phyloP scores from a whole-genome alignment of 2,113 vertebrate species.

The Brachypodius melanocephalos region DNA sequence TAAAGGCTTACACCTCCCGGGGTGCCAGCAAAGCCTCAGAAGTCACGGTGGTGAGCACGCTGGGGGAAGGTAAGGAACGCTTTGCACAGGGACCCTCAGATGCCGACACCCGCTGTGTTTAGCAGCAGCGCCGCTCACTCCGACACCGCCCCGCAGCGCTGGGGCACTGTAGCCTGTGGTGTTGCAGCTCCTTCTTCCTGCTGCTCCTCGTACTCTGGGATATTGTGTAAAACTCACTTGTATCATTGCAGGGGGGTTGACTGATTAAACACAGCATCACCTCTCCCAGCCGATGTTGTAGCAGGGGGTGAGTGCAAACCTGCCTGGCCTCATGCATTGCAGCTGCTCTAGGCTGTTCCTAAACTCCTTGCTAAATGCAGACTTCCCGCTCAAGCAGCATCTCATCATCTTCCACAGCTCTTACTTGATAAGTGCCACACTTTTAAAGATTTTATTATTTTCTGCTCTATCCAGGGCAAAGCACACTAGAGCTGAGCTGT shows the following conservation, averaged over 20 bases:
- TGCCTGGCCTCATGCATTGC: neutral
- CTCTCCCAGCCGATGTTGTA: neutral
- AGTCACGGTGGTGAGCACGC: conserved; percentile 82
- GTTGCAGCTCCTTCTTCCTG: neutral
- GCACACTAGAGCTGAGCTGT: neutral
- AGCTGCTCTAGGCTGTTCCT: conserved; percentile 9
- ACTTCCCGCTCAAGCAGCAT: neutral
- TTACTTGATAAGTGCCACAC: neutral
- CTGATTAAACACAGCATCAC: neutral
- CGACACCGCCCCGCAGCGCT: accelerated
- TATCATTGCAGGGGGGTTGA: neutral
- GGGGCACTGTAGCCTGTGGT: neutral
- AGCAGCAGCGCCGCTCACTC: neutral
- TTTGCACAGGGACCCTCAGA: neutral
- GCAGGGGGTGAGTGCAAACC: neutral
- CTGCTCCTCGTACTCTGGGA: neutral
- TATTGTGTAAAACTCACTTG: neutral
- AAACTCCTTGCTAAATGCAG: neutral
- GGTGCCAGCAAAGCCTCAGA: conserved; percentile 92
- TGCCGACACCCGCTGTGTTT: neutral
- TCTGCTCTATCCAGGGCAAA: neutral
- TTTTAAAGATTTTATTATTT: neutral
- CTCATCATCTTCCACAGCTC: neutral
- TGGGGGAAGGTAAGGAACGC: conserved; percentile 87
- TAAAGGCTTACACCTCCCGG: conserved; percentile 94